Percentiles rank a stretch among this genome's conserved stretches.
Evolutionary conservation across 2,113 vertebrate species (phyloP).

Genomic region (Macheiramphus alcinus): DNA sequence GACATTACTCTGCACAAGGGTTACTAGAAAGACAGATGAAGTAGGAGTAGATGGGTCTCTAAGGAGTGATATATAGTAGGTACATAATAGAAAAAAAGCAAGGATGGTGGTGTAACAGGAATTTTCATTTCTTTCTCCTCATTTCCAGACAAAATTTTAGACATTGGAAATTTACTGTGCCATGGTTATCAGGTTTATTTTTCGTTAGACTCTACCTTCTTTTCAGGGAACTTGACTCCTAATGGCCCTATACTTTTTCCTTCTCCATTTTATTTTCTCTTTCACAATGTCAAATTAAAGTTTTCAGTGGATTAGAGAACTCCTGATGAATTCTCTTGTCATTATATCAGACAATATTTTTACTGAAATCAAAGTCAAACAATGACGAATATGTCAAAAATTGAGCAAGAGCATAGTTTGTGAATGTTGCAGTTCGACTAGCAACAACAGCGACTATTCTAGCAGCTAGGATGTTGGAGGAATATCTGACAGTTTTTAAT

Average conservation of each 20-base stretch:
- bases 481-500: neutral
- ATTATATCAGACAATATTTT: neutral
- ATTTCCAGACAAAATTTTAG: constrained; percentile 45
- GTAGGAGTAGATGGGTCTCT: constrained; percentile 38
- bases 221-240: neutral
- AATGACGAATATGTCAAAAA: neutral
- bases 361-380: neutral
- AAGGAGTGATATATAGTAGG: constrained; percentile 55
- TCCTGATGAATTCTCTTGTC: neutral
- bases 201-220: neutral
- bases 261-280: neutral
- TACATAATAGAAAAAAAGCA: constrained; percentile 24
- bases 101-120: neutral
- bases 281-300: neutral
- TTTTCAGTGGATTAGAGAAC: neutral
- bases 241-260: neutral
- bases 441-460: neutral
- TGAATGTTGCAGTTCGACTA: rapidly evolving
- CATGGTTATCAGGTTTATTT: constrained; percentile 5
- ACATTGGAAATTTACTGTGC: constrained; percentile 4
- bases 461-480: neutral
- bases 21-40: constrained; percentile 61
- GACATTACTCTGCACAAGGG: constrained; percentile 49
- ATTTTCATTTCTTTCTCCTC: constrained; percentile 29
- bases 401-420: neutral